A percentile compares a stretch with the other conserved stretches of the same genome.
Conservation (phyloP, 2,113 vertebrate genomes). For the Ivindomyrus marchei region DNA sequence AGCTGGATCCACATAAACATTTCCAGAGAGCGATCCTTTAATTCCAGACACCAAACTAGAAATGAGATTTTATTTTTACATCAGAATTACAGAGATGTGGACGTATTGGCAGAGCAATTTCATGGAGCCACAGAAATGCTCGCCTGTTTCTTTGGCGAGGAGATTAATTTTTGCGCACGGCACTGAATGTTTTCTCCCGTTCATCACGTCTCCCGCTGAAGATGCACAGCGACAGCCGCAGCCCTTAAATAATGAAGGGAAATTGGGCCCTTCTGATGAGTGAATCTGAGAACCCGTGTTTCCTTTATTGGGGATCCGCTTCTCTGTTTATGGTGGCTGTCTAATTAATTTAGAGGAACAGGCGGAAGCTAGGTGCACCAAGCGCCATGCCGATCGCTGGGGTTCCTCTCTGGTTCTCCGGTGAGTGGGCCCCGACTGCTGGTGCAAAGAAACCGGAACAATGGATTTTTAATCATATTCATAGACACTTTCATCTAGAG, state of each 20-base stretch:
- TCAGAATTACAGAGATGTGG: conserved; percentile 32
- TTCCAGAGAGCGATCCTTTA: conserved; percentile 10
- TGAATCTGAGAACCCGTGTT: conserved; percentile 14
- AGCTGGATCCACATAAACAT: conserved; percentile 29
- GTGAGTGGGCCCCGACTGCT: background rate
- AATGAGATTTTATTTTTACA: conserved; percentile 38
- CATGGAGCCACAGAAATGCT: conserved; percentile 29
- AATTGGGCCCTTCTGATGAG: conserved; percentile 30
- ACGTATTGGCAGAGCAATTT: conserved; percentile 28
- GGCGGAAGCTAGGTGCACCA: no score
- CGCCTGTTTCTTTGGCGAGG: conserved; percentile 16
- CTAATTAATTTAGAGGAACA: background rate
- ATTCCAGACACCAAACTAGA: conserved; percentile 23
- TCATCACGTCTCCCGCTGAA: conserved; percentile 23
- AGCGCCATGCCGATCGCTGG: no score
- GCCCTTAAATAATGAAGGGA: conserved; percentile 30
- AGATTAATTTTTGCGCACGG: conserved; percentile 38
- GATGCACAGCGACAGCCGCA: conserved; percentile 11
- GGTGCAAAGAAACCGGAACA: background rate
- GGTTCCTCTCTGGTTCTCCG: background rate
- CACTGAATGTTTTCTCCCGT: conserved; percentile 31
- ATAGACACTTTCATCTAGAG: background rate
- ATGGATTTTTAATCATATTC: background rate
- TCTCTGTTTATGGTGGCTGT: conserved; percentile 6
- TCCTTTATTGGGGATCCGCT: conserved; percentile 23